Base-by-base conservation (phyloP, 1,140 invertebrate species). In the Lepidotrigona ventralis region DNA sequence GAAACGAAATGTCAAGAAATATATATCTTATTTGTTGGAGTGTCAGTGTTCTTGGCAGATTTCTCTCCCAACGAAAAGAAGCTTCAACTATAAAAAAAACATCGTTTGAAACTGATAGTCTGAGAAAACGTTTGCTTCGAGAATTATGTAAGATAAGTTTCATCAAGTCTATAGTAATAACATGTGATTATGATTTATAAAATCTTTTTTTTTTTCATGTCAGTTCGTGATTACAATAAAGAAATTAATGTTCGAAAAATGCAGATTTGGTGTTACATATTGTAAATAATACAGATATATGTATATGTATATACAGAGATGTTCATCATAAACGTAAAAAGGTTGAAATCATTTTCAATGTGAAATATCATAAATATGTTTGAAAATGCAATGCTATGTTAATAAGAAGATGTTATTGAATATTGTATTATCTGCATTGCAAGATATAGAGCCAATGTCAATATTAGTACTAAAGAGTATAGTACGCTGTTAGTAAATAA, bases 1-100 rank as follows among this genome's bases (percentile, higher is more conserved):
- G 90, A 85, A 85, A 88, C 12, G 11, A 5, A 54, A 29, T 53
- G 39, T 76, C 21, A 72, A 63, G 79, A 89, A 85, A 76, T 72
- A 89, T 29, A 76, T 72, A 89, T 29, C 17, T 58, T 15, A 0
- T 58, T 29, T 60, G 6, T 26, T 14, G 26, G 11, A 26, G 39
- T 23, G 4, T 58, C 4, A 1, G 12, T 1, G 56, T 46, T 39
- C 68, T 60, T 23, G 68, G 0, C n/a, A 21, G 17, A 39, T 21
- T 5, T 46, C 2, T 8, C n/a, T 46, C 1, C 11, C 9, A 26
- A 64, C 26, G 29, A 29, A 15, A 56, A 64, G 26, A 56, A 64
- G 26, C 51, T 69, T 46, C 51, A 21, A 21, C 2, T 0, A 3
- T 53, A 66, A 66, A 26, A 33, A 33, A 33, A 33, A 33, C 21